These are phyloP conservation scores for Sardina pilchardus DNA, from an alignment of 2,113 vertebrate genomes.

Conservation along the genomic window DNA sequence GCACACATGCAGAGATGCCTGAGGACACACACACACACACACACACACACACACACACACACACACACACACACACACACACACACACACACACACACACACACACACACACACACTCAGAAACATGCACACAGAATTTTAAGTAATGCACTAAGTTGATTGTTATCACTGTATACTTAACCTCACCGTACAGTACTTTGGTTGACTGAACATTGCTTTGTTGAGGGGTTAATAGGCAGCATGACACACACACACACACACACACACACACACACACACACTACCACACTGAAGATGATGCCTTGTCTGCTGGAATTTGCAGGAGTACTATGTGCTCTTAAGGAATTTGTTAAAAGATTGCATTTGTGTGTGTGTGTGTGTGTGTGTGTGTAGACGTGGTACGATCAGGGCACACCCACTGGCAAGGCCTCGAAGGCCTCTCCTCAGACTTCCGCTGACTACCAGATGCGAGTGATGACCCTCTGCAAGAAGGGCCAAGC, in stretches of 20 bases:
- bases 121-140: not conserved
- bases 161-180: not conserved
- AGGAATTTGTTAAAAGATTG: too few species aligned
- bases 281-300: too few species aligned
- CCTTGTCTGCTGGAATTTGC: too few species aligned
- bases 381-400: slow-evolving; percentile 66
- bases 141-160: not conserved
- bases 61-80: not conserved
- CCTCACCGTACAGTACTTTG: not conserved
- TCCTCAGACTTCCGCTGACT: not conserved
- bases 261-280: too few species aligned
- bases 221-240: not conserved
- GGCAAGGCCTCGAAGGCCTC: not conserved
- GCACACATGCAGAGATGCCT: not conserved
- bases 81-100: not conserved
- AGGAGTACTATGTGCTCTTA: too few species aligned
- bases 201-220: not conserved
- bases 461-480: slow-evolving; percentile 52
- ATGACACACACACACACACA: not conserved
- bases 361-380: slow-evolving; percentile 4
- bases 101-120: not conserved
- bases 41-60: not conserved
- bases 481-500: slow-evolving; percentile 69
- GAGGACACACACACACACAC: not conserved
- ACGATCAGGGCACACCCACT: slow-evolving; percentile 45